Evolutionary conservation across 1,140 invertebrate species (phyloP), one percentile per base, ranked within the genome.

Genomic region (Octopus sinensis): DNA sequence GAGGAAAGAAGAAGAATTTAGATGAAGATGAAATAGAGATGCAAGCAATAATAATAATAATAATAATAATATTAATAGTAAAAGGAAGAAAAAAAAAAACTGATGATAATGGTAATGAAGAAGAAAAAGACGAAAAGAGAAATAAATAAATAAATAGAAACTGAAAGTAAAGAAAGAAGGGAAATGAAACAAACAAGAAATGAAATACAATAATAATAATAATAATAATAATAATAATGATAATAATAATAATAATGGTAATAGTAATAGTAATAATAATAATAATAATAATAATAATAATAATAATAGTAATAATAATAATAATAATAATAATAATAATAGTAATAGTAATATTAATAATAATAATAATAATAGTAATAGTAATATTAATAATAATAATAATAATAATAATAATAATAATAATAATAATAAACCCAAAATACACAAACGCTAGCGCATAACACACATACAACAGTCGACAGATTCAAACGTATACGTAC

Each of bases 221-320:
- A 62, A 62, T 62, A 62, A 62, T 62, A 62, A 62, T 62, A 56
- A 5, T 76, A 80, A 54, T n/a, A 53, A 80, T 77, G 73, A 56
- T 68, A 76, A 30, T n/a, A 80, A 62, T 79, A 51, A 80, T 52
- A 80, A 62, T 13, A 71, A 76, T 51, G 56, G 62, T 53, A 53
- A 76, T 77, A 80, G 53, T 73, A 71, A 76, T 17, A 78, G 54
- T 62, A 56, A 80, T 53, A 77, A 56, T 23, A 71, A 76, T 78
- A 80, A 62, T 30, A 76, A 76, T 53, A 80, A 54, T 54, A 53
- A 79, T 23, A 52, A 71, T 43, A 43, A 43, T 43, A 43, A 43
- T 43, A 43, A 43, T 43, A 43, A 43, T 43, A 43, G 2, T 43
- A 43, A 43, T 43, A 43, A 43, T 43, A 43, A 43, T 43, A 43